phyloP scores from a whole-genome alignment of 2,113 vertebrate species.

The Donacobius atricapilla region DNA sequence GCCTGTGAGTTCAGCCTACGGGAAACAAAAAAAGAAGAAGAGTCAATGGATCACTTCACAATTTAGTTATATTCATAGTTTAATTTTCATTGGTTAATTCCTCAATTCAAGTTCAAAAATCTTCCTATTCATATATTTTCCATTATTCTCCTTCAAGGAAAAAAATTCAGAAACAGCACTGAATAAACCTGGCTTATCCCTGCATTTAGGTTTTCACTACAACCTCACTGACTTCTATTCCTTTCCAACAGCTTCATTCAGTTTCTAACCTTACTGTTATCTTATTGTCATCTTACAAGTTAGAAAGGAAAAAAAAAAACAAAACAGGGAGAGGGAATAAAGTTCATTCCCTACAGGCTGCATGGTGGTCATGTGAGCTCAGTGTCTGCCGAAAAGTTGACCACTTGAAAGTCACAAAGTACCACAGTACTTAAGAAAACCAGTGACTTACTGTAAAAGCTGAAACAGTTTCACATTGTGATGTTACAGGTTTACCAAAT shows the following conservation, averaged over 20 bases:
- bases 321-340: not conserved
- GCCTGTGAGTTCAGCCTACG: constrained; percentile 93
- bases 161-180: not conserved
- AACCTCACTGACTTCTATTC: not conserved
- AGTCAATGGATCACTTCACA: not conserved
- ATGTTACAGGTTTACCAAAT: not conserved
- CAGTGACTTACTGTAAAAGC: not conserved
- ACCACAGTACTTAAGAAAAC: not conserved
- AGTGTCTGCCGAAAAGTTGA: fast-evolving
- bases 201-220: not conserved
- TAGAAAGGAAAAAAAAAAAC: not conserved
- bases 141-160: not conserved
- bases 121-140: not conserved
- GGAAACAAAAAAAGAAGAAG: not conserved
- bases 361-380: fast-evolving
- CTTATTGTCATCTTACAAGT: not conserved
- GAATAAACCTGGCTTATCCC: not conserved
- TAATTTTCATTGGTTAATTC: not conserved
- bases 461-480: not conserved
- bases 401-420: not conserved
- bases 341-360: not conserved
- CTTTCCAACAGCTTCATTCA: not conserved
- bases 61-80: not conserved
- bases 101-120: not conserved
- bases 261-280: not conserved